A percentile compares a stretch with the other conserved stretches of the same genome.
Conservation (phyloP, 2,888 invertebrate species). For the Clistopyga incitator region DNA sequence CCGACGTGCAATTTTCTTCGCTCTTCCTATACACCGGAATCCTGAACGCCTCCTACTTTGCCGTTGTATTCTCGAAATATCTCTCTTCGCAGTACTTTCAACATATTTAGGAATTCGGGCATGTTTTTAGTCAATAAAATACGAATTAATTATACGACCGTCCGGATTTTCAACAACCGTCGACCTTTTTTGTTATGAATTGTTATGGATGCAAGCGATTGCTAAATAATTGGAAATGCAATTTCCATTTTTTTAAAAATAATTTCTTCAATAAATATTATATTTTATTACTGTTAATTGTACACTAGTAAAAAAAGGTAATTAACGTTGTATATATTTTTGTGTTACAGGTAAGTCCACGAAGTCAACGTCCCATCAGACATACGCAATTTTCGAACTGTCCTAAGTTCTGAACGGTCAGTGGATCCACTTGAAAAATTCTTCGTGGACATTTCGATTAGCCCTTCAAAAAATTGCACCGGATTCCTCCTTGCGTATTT, state of each 20-base stretch:
- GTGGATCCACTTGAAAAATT: too few species aligned
- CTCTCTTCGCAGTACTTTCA: background rate
- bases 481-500: too few species aligned
- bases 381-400: background rate
- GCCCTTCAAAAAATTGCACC: too few species aligned
- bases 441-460: too few species aligned
- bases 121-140: too few species aligned
- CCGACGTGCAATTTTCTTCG: conserved; percentile 35
- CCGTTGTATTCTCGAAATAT: conserved; percentile 6
- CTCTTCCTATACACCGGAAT: conserved; percentile 21
- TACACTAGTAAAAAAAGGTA: background rate
- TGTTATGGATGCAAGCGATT: too few species aligned
- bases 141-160: background rate
- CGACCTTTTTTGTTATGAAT: too few species aligned
- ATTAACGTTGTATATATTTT: conserved; percentile 18
- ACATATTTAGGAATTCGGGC: background rate
- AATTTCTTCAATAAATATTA: background rate
- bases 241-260: too few species aligned
- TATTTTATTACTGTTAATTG: background rate
- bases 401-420: conserved; percentile 31
- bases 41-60: background rate
- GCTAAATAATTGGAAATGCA: too few species aligned
- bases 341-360: conserved; percentile 60
- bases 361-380: background rate
- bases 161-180: background rate